These are phyloP conservation scores for Varanus salvator DNA, from an alignment of 2,113 vertebrate genomes.

Conservation along the genomic window DNA sequence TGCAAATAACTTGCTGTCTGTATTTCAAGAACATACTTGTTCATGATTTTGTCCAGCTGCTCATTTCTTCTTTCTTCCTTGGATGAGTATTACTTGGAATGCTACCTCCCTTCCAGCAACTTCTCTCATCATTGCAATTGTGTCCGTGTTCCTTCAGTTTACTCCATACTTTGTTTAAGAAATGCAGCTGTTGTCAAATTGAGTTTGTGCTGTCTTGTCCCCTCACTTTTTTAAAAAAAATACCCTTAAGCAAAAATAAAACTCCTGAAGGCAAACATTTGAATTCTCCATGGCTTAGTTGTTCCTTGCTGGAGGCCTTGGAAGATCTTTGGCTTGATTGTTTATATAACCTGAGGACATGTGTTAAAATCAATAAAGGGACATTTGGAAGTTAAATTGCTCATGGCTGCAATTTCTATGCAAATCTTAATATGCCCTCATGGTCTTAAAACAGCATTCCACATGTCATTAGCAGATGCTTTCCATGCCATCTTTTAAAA, in stretches of 20 bases:
- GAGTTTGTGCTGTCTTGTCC: neutral
- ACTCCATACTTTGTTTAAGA: conserved; percentile 27
- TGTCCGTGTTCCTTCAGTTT: conserved; percentile 36
- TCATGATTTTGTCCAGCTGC: conserved; percentile 54
- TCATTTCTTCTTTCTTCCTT: conserved; percentile 58
- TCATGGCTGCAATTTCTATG: conserved; percentile 41
- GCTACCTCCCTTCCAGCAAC: conserved; percentile 49
- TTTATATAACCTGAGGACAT: conserved; percentile 5
- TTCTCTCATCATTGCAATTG: conserved; percentile 37
- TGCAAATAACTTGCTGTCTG: conserved; percentile 53
- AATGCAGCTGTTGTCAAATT: conserved; percentile 18
- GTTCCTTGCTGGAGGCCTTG: neutral
- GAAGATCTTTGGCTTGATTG: neutral
- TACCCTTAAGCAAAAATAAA: conserved; percentile 49
- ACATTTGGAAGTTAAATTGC: conserved; percentile 62
- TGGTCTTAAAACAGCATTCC: conserved; percentile 25
- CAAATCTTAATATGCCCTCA: conserved; percentile 41
- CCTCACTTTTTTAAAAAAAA: neutral
- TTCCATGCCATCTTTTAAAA: conserved; percentile 14
- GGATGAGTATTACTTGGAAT: conserved; percentile 51
- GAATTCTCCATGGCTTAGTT: rapidly evolving
- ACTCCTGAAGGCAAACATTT: conserved; percentile 33
- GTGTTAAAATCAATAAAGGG: conserved; percentile 46
- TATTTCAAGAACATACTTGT: conserved; percentile 55
- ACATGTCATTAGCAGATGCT: conserved; percentile 16